Evolutionary conservation across 2,797 vertebrate species (phyloP), one percentile per base, ranked within the genome.

Genomic region (Poecilia gillii): DNA sequence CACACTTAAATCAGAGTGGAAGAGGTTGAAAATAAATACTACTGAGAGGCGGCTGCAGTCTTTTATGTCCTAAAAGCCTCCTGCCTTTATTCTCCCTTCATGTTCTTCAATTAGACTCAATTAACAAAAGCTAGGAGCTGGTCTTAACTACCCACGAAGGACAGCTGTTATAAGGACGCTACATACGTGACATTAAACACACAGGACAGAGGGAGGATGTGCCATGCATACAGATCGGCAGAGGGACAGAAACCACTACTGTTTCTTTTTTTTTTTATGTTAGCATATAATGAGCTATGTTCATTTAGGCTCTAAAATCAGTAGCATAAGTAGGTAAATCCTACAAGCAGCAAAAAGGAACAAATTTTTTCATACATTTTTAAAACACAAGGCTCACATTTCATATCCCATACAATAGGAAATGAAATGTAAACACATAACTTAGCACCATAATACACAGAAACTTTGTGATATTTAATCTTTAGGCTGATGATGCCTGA

Each of bases 51-150:
- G 75, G 89, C 81, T 83, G 77, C n/a, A 36, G 89, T 85, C 92
- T 93, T 93, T 92, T 88, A 92, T 89, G 87, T 91, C 85, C 88
- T 93, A 89, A 94, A 93, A 93, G 90, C 86, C 87, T 90, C 82
- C 86, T 88, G 83, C 88, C 82, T 92, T 89, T 93, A 90, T 91
- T 87, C 82, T 77, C 74, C 85, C 86, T 91, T 92, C 81, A 89
- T 92, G 86, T 91, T 90, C 88, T 90, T 93, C 90, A 91, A 93
- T 93, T 93, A 93, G 84, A 92, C 87, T 89, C 89, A 93, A 92
- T 94, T 93, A 93, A 91, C 81, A 89, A 84, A 88, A 87, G 81
- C 84, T 86, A 73, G 75, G 84, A 87, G 81, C 86, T 83, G 84
- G 79, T 84, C 85, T 82, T 75, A 86, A 87, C 85, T 83, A 82